Conservation (phyloP, 1,140 invertebrate species). For the Gonatopus flavifemur region DNA sequence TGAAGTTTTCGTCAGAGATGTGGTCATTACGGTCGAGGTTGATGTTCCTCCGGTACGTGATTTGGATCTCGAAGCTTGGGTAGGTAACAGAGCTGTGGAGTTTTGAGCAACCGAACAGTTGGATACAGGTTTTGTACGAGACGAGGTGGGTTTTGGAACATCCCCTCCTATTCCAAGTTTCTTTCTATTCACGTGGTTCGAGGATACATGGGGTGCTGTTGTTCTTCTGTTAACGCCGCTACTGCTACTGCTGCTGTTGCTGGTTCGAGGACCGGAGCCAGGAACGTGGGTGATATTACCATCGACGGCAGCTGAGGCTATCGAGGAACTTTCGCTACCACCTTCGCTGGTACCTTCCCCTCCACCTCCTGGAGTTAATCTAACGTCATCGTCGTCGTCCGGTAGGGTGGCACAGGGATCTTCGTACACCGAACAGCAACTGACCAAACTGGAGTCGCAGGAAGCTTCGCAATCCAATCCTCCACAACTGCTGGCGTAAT, state of each 20-base stretch:
- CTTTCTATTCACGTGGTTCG: too few relatives aligned
- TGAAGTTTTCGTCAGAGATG: too few relatives aligned
- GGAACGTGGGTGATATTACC: constrained; percentile 57
- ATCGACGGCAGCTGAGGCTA: too few relatives aligned
- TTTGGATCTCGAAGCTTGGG: too few relatives aligned
- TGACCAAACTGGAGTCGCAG: constrained; percentile 75
- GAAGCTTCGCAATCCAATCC: constrained; percentile 61
- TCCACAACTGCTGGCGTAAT: constrained; percentile 66
- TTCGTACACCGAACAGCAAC: constrained; percentile 71
- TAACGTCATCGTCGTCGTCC: constrained; percentile 56
- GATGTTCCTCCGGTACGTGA: too few relatives aligned
- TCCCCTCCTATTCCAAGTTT: too few relatives aligned
- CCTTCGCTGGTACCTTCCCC: constrained; percentile 67
- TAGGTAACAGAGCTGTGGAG: too few relatives aligned
- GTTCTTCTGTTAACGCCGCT: constrained; percentile 43
- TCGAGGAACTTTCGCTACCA: constrained; percentile 74
- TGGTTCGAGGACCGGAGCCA: constrained; percentile 29
- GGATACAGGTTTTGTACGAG: too few relatives aligned
- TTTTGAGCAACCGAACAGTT: too few relatives aligned
- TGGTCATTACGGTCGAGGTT: too few relatives aligned
- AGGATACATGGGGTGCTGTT: constrained; percentile 12
- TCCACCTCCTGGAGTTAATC: constrained; percentile 47
- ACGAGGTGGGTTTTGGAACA: too few relatives aligned
- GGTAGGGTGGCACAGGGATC: constrained; percentile 61
- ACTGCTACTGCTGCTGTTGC: constrained; percentile 21